Percentiles rank a stretch among this genome's conserved stretches.
Conservation (phyloP, 2,113 vertebrate species). For the Perccottus glenii region DNA sequence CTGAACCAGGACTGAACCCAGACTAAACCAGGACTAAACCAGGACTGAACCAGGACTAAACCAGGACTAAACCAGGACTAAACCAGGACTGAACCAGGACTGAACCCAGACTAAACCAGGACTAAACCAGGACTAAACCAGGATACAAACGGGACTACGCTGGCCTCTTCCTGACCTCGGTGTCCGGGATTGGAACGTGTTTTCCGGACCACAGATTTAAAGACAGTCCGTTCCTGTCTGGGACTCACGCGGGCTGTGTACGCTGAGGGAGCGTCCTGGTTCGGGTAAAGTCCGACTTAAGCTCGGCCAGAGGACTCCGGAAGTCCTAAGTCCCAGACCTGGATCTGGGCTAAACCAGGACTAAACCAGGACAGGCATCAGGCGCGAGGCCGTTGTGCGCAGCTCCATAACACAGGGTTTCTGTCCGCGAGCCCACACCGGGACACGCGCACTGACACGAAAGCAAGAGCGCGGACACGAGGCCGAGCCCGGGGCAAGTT, state of each 20-base stretch:
- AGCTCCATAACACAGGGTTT: constrained; percentile 54
- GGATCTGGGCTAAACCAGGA: constrained; percentile 68
- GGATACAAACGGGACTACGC: constrained; percentile 51
- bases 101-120: constrained; percentile 60
- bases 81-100: constrained; percentile 49
- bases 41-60: constrained; percentile 49
- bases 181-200: background rate
- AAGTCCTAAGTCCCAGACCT: constrained; percentile 61
- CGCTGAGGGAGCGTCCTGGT: background rate
- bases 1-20: constrained; percentile 58
- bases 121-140: constrained; percentile 61
- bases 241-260: background rate
- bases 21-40: constrained; percentile 60
- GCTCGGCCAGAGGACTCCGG: background rate
- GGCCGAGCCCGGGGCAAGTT: background rate
- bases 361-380: constrained; percentile 58
- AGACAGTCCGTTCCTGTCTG: background rate
- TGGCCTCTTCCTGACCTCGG: constrained; percentile 6
- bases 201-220: background rate
- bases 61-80: constrained; percentile 66
- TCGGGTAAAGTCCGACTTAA: background rate
- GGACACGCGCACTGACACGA: background rate
- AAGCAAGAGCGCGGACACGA: background rate
- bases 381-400: constrained; percentile 55
- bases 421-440: constrained; percentile 15